Evolutionary conservation across 2,113 vertebrate species (phyloP), one percentile per base, ranked within the genome.

Genomic region (Turdus rufiventris): DNA sequence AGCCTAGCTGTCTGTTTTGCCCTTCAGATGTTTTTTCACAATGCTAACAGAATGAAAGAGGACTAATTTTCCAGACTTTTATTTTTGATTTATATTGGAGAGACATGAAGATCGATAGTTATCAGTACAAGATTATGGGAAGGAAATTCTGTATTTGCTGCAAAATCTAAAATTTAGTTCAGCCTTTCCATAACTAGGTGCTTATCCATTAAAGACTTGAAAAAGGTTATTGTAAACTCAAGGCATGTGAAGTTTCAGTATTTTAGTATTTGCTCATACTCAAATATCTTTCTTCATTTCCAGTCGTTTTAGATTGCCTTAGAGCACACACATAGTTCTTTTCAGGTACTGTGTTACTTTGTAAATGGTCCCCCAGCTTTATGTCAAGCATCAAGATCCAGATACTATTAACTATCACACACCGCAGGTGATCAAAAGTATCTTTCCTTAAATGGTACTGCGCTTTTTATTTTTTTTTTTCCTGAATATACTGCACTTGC

Each of bases 21-120:
- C 93, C 84, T 94, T 94, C 62, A 77, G 61, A 68, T 93, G 36
- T 88, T 91, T 95, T 80, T 89, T 76, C 33, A 24, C 40, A 91
- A 4, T 0, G 0, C 51, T 67, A 58, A 66, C 31, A 73, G 45
- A 84, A 75, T 25, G 18, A 18, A 85, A 50, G 20, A 61, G 34
- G 34, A 42, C 34, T 83, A 26, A 14, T 84, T 90, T 86, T 71
- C 34, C 21, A 79, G 50, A 38, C 7, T 57, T 67, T 8, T 29
- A 6, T 51, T 85, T 85, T 86, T 90, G 2, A 50, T 85, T 62
- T 85, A 42, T 15, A 24, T 70, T 47, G 31, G 58, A 88, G 50
- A 91, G 85, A 76, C 1, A 0, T 16, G 11, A 92, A 77, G 43
- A 60, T 28, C 5, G 6, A 78, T 62, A 83, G 42, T 68, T 82